phyloP scores from a whole-genome alignment of 2,797 vertebrate genomes.

The Lophius americanus region DNA sequence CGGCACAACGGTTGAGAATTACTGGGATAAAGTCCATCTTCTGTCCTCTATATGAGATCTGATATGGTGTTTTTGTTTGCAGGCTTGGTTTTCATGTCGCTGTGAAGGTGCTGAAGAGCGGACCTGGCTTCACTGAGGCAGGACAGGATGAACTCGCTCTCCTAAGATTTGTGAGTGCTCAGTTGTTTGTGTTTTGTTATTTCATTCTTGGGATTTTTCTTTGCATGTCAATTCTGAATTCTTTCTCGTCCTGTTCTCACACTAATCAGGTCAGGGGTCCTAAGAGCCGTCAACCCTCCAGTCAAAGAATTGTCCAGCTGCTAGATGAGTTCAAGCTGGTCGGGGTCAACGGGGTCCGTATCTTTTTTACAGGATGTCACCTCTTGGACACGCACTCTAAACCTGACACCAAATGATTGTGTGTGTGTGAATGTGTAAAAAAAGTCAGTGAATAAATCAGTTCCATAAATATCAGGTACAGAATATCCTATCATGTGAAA shows the following conservation, averaged over 20 bases:
- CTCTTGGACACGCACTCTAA: not conserved
- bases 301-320: slow-evolving; percentile 79
- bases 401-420: not conserved
- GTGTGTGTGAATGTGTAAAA: too few species aligned
- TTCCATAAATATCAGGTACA: not conserved
- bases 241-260: not conserved
- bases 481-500: not conserved
- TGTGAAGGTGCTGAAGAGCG: slow-evolving; percentile 87
- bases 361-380: slow-evolving; percentile 74
- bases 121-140: slow-evolving; percentile 80
- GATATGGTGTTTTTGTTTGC: slow-evolving; percentile 49
- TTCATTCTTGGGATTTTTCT: not conserved
- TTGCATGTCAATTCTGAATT: not conserved
- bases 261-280: slow-evolving; percentile 79
- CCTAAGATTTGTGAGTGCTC: slow-evolving; percentile 81
- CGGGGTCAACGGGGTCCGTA: slow-evolving; percentile 87
- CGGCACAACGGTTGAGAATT: too few species aligned
- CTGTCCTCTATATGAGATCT: not conserved
- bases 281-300: slow-evolving; percentile 72
- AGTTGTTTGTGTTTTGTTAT: not conserved
- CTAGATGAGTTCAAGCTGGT: slow-evolving; percentile 89
- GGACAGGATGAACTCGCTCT: slow-evolving; percentile 85
- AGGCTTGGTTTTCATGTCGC: slow-evolving; percentile 77
- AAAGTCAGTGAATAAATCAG: too few species aligned
- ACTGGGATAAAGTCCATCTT: too few species aligned